Conservation (phyloP, 2,113 vertebrate species). For the Oplegnathus fasciatus region DNA sequence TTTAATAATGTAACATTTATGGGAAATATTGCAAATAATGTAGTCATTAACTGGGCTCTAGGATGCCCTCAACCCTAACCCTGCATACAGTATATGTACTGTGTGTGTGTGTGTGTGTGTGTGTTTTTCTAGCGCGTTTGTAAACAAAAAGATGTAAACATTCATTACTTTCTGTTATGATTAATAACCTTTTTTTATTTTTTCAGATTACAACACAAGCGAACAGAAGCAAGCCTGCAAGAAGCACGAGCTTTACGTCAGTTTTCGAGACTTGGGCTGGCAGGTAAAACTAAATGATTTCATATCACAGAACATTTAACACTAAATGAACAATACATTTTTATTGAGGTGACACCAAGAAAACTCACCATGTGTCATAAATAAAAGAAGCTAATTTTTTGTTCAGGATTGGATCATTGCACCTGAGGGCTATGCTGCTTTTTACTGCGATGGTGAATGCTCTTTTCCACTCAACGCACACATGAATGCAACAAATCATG, state of each 20-base stretch:
- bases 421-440: conserved; percentile 96
- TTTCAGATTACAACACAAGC: conserved; percentile 94
- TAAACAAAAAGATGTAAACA: neutral
- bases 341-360: neutral
- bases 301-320: neutral
- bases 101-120: neutral
- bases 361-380: neutral
- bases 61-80: neutral
- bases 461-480: conserved; percentile 99
- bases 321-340: neutral
- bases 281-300: conserved; percentile 86
- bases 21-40: neutral
- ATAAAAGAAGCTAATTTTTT: conserved; percentile 14
- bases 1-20: neutral
- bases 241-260: conserved; percentile 99
- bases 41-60: neutral
- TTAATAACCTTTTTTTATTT: conserved; percentile 13
- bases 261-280: conserved; percentile 98
- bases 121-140: neutral
- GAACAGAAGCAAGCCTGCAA: conserved; percentile 99
- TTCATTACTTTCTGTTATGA: neutral
- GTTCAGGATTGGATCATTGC: conserved; percentile 99
- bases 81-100: neutral
- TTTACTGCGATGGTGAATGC: conserved; percentile 99
- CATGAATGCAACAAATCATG: conserved; percentile 99